phyloP scores from a whole-genome alignment of 2,113 vertebrate genomes.

The Chamaetylas fuelleborni region DNA sequence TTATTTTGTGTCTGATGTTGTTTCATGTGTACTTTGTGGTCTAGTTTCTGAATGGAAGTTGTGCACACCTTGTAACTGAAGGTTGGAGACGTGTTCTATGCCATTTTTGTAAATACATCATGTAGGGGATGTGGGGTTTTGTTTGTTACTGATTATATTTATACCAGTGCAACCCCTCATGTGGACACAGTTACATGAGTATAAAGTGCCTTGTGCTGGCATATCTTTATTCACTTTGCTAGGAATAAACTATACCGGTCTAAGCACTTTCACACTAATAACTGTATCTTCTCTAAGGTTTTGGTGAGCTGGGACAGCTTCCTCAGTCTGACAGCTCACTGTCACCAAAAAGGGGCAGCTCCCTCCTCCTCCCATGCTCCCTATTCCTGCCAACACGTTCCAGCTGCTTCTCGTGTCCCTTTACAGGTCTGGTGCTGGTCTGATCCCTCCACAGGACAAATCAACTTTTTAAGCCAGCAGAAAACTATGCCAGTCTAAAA shows the following conservation, averaged over 20 bases:
- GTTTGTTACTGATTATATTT: neutral
- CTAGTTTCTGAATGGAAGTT: neutral
- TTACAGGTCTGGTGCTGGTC: neutral
- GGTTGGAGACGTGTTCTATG: neutral
- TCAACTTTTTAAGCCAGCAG: neutral
- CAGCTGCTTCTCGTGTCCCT: neutral
- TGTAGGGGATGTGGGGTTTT: neutral
- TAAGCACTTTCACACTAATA: neutral
- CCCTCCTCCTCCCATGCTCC: neutral
- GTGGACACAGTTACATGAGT: slow-evolving; percentile 31
- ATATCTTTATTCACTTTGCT: slow-evolving; percentile 9
- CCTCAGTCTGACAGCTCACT: neutral
- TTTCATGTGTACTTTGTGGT: slow-evolving; percentile 8
- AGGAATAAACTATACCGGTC: neutral
- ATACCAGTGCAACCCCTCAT: slow-evolving; percentile 6
- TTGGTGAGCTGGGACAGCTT: neutral
- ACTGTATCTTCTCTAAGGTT: slow-evolving; percentile 32
- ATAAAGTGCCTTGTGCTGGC: slow-evolving; percentile 49
- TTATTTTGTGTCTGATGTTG: slow-evolving; percentile 36
- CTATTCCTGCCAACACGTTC: neutral
- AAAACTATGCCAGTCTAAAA: neutral
- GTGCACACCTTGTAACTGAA: neutral
- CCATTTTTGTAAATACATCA: neutral
- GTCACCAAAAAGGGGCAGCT: neutral
- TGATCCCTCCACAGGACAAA: slow-evolving; percentile 8